These are phyloP conservation scores for Phlogophora meticulosa DNA, from an alignment of 2,888 invertebrate genomes.

Conservation along the genomic window DNA sequence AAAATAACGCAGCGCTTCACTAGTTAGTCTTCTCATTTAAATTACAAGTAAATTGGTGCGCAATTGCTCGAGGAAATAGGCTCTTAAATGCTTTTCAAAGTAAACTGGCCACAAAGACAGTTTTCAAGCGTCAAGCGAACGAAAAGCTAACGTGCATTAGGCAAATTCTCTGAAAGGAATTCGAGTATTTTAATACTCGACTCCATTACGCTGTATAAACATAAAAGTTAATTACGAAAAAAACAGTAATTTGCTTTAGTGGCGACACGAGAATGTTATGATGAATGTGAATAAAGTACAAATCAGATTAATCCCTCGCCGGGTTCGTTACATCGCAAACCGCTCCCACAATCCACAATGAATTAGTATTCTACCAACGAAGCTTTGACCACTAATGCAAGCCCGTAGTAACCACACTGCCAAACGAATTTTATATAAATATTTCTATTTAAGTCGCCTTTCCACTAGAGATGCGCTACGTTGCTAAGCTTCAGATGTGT, in stretches of 20 bases:
- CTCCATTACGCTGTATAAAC: conserved; percentile 3
- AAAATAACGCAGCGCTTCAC: conserved; percentile 31
- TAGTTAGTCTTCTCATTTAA: conserved; percentile 56
- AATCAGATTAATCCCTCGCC: conserved; percentile 56
- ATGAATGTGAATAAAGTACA: conserved; percentile 53
- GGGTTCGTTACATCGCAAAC: conserved; percentile 51
- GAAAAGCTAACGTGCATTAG: conserved; percentile 48
- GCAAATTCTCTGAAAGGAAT: conserved; percentile 35
- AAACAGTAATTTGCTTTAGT: conserved; percentile 9
- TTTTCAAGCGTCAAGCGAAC: conserved; percentile 38
- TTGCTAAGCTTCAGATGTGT: too few relatives aligned
- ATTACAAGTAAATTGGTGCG: conserved; percentile 45
- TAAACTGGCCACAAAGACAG: conserved; percentile 49
- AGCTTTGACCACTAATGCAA: conserved; percentile 54
- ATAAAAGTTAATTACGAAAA: conserved; percentile 3
- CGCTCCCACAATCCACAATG: conserved; percentile 24
- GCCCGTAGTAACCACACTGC: conserved; percentile 26
- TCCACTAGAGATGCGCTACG: too few relatives aligned
- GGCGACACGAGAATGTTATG: conserved; percentile 32
- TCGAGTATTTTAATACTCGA: conserved; percentile 14
- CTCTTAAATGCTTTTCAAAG: conserved; percentile 44
- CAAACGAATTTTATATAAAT: conserved; percentile 31
- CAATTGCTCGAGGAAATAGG: conserved; percentile 36
- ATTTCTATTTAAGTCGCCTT: conserved; percentile 10
- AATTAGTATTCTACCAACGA: conserved; percentile 60